These are phyloP conservation scores for Callimorpha dominula DNA, from an alignment of 2,888 invertebrate genomes.

Conservation along the genomic window DNA sequence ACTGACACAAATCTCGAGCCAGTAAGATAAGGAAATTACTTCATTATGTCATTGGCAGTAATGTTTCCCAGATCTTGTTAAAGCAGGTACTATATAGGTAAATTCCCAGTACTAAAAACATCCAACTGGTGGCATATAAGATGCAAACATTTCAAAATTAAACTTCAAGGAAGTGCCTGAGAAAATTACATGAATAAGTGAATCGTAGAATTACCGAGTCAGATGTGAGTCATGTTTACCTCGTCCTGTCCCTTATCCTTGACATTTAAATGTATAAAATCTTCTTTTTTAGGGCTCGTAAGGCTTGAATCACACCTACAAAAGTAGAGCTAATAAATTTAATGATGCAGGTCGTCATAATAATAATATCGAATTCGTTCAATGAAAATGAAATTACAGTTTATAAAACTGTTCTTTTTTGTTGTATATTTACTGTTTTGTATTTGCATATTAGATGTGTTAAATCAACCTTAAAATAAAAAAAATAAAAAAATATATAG, in stretches of 20 bases:
- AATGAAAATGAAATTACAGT: neutral
- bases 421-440: too few relatives aligned
- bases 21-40: neutral
- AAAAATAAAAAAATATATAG: too few relatives aligned
- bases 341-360: constrained; percentile 24
- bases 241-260: constrained; percentile 36
- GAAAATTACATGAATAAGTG: constrained; percentile 29
- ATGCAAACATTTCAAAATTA: constrained; percentile 22
- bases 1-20: neutral
- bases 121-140: constrained; percentile 12
- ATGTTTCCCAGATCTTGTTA: too few relatives aligned
- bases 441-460: too few relatives aligned
- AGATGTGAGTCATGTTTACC: constrained; percentile 41
- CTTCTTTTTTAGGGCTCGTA: constrained; percentile 40
- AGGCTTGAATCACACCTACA: constrained; percentile 31
- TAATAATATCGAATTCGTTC: neutral
- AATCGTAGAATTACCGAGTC: constrained; percentile 35
- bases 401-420: too few relatives aligned
- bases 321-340: constrained; percentile 30
- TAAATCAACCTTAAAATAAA: too few relatives aligned
- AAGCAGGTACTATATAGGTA: constrained; percentile 9
- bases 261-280: constrained; percentile 33
- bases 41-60: neutral
- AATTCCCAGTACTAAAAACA: constrained; percentile 18
- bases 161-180: constrained; percentile 33